These are phyloP conservation scores for Stratiomys singularior DNA, from an alignment of 2,888 invertebrate species.

Conservation along the genomic window DNA sequence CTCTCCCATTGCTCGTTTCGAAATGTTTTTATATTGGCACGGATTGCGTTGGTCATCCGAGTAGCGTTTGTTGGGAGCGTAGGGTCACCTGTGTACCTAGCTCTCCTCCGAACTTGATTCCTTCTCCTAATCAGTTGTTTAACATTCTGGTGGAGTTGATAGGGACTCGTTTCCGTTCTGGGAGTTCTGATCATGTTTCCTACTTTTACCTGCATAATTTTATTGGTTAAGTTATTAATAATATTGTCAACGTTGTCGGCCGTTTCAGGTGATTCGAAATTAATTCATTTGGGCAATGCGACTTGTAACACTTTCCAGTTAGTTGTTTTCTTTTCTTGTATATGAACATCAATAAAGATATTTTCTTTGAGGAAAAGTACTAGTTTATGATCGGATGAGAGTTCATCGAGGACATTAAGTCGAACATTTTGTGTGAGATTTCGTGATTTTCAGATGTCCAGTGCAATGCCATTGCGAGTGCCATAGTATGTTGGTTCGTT, in stretches of 20 bases:
- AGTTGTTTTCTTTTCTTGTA: too few relatives aligned
- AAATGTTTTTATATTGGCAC: background rate
- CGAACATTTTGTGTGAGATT: too few relatives aligned
- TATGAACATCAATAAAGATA: too few relatives aligned
- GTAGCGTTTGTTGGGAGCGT: background rate
- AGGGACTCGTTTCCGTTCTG: background rate
- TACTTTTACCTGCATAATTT: background rate
- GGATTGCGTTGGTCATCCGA: background rate
- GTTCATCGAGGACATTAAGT: too few relatives aligned
- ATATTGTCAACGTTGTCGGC: background rate
- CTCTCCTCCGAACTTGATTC: background rate
- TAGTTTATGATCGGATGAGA: too few relatives aligned
- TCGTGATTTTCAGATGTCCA: too few relatives aligned
- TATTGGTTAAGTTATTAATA: background rate
- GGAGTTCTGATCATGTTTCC: background rate
- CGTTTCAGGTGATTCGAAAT: background rate
- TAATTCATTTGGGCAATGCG: too few relatives aligned
- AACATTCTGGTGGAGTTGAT: background rate
- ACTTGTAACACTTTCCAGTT: too few relatives aligned
- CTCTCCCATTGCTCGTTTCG: constrained; percentile 4
- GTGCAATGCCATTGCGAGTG: too few relatives aligned
- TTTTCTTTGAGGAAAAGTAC: too few relatives aligned
- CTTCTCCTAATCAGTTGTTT: constrained; percentile 4
- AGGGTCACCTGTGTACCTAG: background rate
- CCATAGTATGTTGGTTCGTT: too few relatives aligned